Evolutionary conservation across 2,888 invertebrate species (phyloP).

Genomic region (Erannis defoliaria): DNA sequence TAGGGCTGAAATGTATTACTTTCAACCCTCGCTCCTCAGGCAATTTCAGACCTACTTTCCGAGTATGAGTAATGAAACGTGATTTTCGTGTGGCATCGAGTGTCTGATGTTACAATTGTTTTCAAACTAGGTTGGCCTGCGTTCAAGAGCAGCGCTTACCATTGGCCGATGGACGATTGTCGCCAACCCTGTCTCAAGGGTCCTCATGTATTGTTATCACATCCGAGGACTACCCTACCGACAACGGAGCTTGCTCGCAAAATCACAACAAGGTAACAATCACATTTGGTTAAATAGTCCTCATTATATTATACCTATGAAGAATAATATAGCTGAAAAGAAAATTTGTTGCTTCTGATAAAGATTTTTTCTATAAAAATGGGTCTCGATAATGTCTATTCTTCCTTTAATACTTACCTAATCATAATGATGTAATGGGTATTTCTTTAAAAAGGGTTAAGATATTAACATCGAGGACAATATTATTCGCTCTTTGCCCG

Average conservation of each 20-base stretch:
- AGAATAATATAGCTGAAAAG: slow-evolving; percentile 6
- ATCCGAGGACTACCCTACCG: slow-evolving; percentile 82
- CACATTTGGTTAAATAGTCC: background rate
- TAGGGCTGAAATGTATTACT: no score
- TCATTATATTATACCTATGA: background rate
- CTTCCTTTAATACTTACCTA: no score
- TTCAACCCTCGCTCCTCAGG: no score
- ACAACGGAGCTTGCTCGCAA: slow-evolving; percentile 80
- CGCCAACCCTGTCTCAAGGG: slow-evolving; percentile 84
- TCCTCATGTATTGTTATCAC: slow-evolving; percentile 76
- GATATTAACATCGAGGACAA: no score
- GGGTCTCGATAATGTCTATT: no score
- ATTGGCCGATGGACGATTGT: slow-evolving; percentile 87
- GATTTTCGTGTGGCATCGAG: no score
- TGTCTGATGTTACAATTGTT: background rate
- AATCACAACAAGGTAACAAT: slow-evolving; percentile 90
- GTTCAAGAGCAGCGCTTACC: slow-evolving; percentile 98
- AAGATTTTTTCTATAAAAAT: background rate
- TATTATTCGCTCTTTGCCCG: no score
- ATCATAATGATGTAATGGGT: no score
- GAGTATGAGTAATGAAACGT: no score
- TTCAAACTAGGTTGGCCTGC: slow-evolving; percentile 92
- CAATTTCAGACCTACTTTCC: no score
- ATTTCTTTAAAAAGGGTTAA: no score
- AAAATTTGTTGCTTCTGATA: slow-evolving; percentile 1